Evolutionary conservation across 2,113 vertebrate species (phyloP), one percentile per base, ranked within the genome.

Genomic region (Sebastes fasciatus): DNA sequence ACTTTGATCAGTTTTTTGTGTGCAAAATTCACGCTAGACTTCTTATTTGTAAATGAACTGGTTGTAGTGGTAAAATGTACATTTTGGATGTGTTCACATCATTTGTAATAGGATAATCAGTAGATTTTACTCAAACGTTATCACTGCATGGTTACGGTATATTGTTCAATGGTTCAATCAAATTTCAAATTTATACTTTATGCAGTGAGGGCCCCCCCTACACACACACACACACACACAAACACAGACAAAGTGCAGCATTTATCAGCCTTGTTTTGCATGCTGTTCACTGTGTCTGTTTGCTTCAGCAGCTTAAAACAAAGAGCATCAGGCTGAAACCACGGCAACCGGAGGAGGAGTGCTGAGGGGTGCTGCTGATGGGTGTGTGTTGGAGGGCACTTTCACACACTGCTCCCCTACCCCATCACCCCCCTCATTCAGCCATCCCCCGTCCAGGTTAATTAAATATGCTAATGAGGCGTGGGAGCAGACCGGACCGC

Each of bases 401-500:
- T 86, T 88, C 91, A 89, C 91, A 86, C 91, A 89, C 82, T 85
- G 68, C 74, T 84, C 82, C 86, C 68, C 85, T 23, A 51, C 2
- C 76, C 76, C 71, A 11, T 65, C 58, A 13, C 1, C 43, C 21
- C 14, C 57, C 73, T 74, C 63, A 88, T 88, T 84, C 88, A 91
- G 81, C 80, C 72, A 72, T 84, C 82, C 49, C 43, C 58, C 6
- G 5, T 65, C 78, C 89, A 87, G 88, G 83, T 86, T 91, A 90
- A 91, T 91, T 91, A 92, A 92, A 90, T 92, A 92, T 92, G 91
- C 86, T 86, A 92, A 92, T 92, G 83, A 91, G 85, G 82, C 78
- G 88, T 91, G 91, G 89, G 91, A 91, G 91, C 86, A 84, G 82
- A 88, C 70, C 19, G 67, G 82, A 80, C 87, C 83, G 84, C 69